Evolutionary conservation across 2,113 vertebrate genomes (phyloP).

Genomic region (Oncorhynchus gorbuscha): DNA sequence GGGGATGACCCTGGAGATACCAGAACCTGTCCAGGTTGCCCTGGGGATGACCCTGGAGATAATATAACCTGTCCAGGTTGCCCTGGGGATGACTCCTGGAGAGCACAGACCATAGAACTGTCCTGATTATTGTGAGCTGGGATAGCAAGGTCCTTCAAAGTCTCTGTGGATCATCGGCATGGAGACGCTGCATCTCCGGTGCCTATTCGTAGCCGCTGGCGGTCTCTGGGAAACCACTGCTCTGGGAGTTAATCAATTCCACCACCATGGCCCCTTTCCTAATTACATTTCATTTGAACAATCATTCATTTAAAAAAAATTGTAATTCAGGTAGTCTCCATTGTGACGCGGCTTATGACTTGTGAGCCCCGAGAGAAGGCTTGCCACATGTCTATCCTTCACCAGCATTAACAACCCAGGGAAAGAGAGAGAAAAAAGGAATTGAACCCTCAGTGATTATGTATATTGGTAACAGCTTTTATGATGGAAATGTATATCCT

Average conservation of each 20-base stretch:
- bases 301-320: conserved; percentile 35
- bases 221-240: conserved; percentile 13
- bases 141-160: neutral
- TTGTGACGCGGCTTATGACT: conserved; percentile 26
- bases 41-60: no score
- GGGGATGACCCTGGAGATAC: no score
- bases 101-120: neutral
- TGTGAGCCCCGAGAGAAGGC: conserved; percentile 25
- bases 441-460: conserved; percentile 20
- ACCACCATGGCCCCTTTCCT: conserved; percentile 30
- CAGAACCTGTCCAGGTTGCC: no score
- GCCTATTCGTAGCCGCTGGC: conserved; percentile 19
- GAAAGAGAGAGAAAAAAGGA: neutral
- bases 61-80: no score
- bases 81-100: neutral
- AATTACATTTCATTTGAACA: conserved; percentile 55
- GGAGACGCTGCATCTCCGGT: conserved; percentile 12
- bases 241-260: conserved; percentile 35
- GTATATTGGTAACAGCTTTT: conserved; percentile 23
- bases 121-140: neutral
- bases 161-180: conserved; percentile 27
- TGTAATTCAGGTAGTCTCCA: conserved; percentile 19
- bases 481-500: conserved; percentile 33
- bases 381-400: conserved; percentile 19
- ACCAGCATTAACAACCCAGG: neutral